Percentiles rank a stretch among this genome's conserved stretches.
Conservation (phyloP, 2,888 invertebrate species). For the Thecophora atra region DNA sequence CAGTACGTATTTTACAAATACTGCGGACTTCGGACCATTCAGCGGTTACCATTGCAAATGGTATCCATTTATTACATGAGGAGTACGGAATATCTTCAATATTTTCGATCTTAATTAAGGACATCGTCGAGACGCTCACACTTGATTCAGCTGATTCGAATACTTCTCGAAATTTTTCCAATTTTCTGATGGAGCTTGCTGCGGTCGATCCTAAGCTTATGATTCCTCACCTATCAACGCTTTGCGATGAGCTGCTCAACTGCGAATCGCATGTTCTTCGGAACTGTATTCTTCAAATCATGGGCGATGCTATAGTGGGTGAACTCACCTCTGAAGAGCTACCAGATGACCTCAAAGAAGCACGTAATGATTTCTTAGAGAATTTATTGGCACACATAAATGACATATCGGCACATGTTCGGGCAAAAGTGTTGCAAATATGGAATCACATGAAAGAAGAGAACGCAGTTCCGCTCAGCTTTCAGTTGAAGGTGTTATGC, state of each 20-base stretch:
- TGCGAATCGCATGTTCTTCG: constrained; percentile 75
- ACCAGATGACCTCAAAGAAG: constrained; percentile 72
- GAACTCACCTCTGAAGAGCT: constrained; percentile 80
- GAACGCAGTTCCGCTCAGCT: constrained; percentile 79
- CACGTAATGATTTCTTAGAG: constrained; percentile 82
- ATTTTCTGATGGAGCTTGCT: constrained; percentile 63
- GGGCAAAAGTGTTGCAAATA: constrained; percentile 84
- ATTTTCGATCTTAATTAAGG: constrained; percentile 62
- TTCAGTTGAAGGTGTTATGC: constrained; percentile 75
- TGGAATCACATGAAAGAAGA: constrained; percentile 83
- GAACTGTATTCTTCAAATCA: constrained; percentile 83
- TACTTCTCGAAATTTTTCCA: constrained; percentile 61
- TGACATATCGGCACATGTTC: constrained; percentile 85
- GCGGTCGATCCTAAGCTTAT: constrained; percentile 60
- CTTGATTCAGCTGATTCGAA: constrained; percentile 58
- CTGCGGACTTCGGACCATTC: constrained; percentile 61
- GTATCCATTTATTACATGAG: constrained; percentile 60
- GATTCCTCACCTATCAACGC: constrained; percentile 62
- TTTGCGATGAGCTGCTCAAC: constrained; percentile 62
- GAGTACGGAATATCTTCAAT: constrained; percentile 62
- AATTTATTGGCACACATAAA: constrained; percentile 83
- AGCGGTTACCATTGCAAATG: constrained; percentile 58
- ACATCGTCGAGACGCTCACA: constrained; percentile 60
- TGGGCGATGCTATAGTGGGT: constrained; percentile 80
- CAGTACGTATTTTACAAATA: constrained; percentile 76